Conservation (phyloP, 2,888 invertebrate genomes). For the Drosophila anomelani region DNA sequence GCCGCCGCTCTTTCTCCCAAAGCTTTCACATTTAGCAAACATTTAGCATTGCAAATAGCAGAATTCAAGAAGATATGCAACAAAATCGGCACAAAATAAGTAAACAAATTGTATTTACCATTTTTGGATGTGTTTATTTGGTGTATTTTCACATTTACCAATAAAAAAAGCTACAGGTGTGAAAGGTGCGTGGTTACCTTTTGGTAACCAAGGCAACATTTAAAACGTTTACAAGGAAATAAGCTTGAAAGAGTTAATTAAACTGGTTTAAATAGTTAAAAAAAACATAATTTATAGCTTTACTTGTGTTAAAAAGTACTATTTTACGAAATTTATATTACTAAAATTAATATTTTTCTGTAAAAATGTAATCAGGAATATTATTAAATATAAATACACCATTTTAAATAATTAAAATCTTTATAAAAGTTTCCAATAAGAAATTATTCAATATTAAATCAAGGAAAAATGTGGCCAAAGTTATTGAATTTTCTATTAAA, state of each 20-base stretch:
- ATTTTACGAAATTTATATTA: too few relatives aligned
- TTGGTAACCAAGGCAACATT: conserved; percentile 4
- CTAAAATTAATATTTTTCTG: too few relatives aligned
- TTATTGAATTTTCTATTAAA: too few relatives aligned
- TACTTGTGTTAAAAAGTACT: too few relatives aligned
- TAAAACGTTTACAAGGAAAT: not conserved
- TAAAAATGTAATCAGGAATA: too few relatives aligned
- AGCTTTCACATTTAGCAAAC: conserved; percentile 20
- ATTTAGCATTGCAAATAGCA: not conserved
- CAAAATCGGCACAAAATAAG: not conserved
- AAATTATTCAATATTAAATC: too few relatives aligned
- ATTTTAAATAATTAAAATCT: too few relatives aligned
- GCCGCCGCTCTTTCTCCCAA: not conserved
- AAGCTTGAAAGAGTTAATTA: not conserved
- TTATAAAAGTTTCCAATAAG: too few relatives aligned
- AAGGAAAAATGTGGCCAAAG: too few relatives aligned
- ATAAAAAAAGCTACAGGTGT: conserved; percentile 4
- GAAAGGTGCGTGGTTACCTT: not conserved
- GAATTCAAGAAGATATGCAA: not conserved
- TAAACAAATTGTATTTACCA: not conserved
- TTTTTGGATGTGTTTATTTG: not conserved
- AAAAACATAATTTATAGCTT: too few relatives aligned
- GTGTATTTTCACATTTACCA: not conserved
- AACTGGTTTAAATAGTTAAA: not conserved
- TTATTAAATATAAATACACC: too few relatives aligned